These are phyloP conservation scores for Phorcus lineatus DNA, from an alignment of 2,888 invertebrate species.

Conservation along the genomic window DNA sequence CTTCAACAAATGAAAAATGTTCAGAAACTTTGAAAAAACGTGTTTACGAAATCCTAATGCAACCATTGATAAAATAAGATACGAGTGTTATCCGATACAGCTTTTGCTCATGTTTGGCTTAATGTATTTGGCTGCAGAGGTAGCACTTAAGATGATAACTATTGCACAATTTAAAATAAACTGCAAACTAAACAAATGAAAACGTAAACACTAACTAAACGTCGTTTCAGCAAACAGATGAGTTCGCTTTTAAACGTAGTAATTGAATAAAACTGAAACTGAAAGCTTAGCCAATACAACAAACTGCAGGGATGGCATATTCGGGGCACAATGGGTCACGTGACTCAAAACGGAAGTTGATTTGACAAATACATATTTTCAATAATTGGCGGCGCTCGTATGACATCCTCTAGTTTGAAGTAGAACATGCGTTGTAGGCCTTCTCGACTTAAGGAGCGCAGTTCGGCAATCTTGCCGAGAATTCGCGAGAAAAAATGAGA, in stretches of 20 bases:
- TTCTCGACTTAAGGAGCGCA: slow-evolving; percentile 93
- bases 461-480: slow-evolving; percentile 92
- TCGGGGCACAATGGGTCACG: slow-evolving; percentile 1
- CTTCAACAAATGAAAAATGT: not conserved
- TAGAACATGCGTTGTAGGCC: slow-evolving; percentile 96
- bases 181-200: not conserved
- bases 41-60: too few relatives aligned
- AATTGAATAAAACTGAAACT: not conserved
- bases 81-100: too few relatives aligned
- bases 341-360: slow-evolving; percentile 86
- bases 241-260: not conserved
- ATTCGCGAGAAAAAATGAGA: slow-evolving; percentile 95
- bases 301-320: slow-evolving; percentile 7
- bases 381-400: slow-evolving; percentile 92
- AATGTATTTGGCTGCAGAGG: not conserved
- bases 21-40: too few relatives aligned
- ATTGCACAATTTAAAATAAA: slow-evolving; percentile 14
- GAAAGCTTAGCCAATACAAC: slow-evolving; percentile 5
- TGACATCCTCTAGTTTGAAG: slow-evolving; percentile 92
- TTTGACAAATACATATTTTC: slow-evolving; percentile 97
- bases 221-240: not conserved
- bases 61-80: too few relatives aligned
- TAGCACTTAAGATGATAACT: not conserved
- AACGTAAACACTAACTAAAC: not conserved
- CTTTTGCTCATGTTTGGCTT: not conserved